These are phyloP conservation scores for Aleiodes alternator DNA, from an alignment of 2,888 invertebrate species.

Conservation along the genomic window DNA sequence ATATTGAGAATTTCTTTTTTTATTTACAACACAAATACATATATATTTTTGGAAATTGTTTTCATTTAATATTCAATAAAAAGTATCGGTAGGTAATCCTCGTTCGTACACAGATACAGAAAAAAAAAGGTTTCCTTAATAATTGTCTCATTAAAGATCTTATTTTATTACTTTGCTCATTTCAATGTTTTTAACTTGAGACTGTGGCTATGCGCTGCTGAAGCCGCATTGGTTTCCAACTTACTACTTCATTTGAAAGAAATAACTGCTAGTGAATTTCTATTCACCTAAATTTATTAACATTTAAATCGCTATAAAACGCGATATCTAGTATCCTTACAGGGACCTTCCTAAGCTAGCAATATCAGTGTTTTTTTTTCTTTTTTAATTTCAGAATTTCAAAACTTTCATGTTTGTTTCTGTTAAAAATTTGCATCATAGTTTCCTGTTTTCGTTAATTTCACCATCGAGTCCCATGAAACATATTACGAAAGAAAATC, in stretches of 20 bases:
- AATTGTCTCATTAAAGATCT: constrained; percentile 8
- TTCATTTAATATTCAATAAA: background rate
- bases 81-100: constrained; percentile 41
- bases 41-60: background rate
- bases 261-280: constrained; percentile 36
- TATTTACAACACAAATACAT: constrained; percentile 16
- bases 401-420: constrained; percentile 54
- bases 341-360: constrained; percentile 69
- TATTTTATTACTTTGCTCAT: constrained; percentile 44
- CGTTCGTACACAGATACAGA: constrained; percentile 40
- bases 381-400: constrained; percentile 53
- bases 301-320: constrained; percentile 39
- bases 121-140: background rate
- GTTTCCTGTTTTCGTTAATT: background rate
- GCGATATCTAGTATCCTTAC: constrained; percentile 55
- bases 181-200: constrained; percentile 50
- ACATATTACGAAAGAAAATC: background rate
- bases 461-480: background rate
- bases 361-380: constrained; percentile 21
- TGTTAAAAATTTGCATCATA: constrained; percentile 20
- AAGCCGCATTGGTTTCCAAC: constrained; percentile 9
- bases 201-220: constrained; percentile 43
- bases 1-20: constrained; percentile 3
- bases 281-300: constrained; percentile 38
- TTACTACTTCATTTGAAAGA: constrained; percentile 22